Evolutionary conservation across 2,888 invertebrate species (phyloP).

Genomic region (Tuta absoluta): DNA sequence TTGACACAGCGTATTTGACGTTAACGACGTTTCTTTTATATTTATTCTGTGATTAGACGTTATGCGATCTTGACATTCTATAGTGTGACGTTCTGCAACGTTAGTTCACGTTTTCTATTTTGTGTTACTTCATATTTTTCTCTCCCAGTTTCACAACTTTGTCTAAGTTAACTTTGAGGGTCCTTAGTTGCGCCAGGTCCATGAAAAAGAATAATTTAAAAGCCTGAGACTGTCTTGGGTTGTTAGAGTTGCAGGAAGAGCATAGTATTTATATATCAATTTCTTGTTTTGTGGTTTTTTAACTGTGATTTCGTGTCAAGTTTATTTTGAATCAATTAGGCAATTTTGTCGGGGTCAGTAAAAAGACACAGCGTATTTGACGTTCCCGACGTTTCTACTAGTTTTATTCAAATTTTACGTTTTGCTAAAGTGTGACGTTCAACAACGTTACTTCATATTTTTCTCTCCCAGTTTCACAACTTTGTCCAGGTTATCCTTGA

Average conservation of each 20-base stretch:
- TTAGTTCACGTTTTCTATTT: no score
- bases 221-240: background rate
- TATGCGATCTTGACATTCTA: background rate
- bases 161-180: conserved; percentile 75
- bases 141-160: conserved; percentile 66
- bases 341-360: no score
- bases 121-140: conserved; percentile 1
- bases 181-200: conserved; percentile 72
- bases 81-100: background rate
- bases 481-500: conserved; percentile 75
- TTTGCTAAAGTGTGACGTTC: background rate
- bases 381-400: no score
- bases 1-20: no score
- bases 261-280: background rate
- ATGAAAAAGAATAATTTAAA: conserved; percentile 69
- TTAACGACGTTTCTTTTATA: no score
- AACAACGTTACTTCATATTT: background rate
- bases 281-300: background rate
- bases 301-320: no score
- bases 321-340: no score
- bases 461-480: conserved; percentile 62
- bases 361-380: no score
- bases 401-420: background rate
- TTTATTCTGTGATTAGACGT: no score
- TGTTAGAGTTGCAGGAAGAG: background rate